A percentile compares a stretch with the other conserved stretches of the same genome.
Evolutionary conservation across 2,113 vertebrate species (phyloP).

Genomic region (Anser brachyrhynchus): DNA sequence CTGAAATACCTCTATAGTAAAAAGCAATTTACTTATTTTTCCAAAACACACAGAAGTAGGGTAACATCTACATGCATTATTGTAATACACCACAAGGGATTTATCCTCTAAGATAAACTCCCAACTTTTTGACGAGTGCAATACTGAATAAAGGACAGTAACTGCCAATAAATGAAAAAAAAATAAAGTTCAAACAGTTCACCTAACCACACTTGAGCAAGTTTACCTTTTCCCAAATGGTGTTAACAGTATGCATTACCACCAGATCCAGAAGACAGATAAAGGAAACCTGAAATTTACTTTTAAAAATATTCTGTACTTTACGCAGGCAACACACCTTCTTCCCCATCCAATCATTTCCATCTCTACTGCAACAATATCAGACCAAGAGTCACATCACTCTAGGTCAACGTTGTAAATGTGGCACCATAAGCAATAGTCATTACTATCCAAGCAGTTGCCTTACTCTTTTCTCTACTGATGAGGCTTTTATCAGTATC

Average conservation of each 20-base stretch:
- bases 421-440: neutral
- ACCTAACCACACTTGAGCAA: neutral
- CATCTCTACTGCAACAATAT: neutral
- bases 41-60: neutral
- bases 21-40: neutral
- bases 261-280: neutral
- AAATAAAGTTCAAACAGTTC: neutral
- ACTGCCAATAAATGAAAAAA: neutral
- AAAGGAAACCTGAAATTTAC: neutral
- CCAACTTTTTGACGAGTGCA: neutral
- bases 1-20: neutral
- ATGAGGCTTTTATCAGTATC: constrained; percentile 8
- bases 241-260: neutral
- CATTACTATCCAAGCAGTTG: neutral
- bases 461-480: neutral
- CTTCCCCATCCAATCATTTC: neutral
- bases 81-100: neutral
- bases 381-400: neutral
- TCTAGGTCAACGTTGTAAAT: neutral
- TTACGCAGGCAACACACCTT: neutral
- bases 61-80: neutral
- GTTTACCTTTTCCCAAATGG: neutral
- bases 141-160: neutral
- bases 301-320: neutral
- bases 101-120: neutral